phyloP scores from a whole-genome alignment of 2,888 invertebrate genomes.

The Protodeltote pygarga region DNA sequence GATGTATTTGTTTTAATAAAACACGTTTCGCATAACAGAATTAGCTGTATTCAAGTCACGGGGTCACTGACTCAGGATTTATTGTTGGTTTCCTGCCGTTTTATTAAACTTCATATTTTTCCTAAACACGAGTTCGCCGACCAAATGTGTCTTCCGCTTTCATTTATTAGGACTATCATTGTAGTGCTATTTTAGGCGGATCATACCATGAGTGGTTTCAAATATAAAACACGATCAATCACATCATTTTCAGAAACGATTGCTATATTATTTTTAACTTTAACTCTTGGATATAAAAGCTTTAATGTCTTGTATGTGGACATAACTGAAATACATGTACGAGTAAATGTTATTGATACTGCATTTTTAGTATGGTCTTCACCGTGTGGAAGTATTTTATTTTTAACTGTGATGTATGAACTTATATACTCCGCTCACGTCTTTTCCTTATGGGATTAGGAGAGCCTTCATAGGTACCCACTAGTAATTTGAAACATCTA shows the following conservation, averaged over 20 bases:
- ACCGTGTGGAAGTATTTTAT: constrained; percentile 26
- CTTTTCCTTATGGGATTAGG: constrained; percentile 24
- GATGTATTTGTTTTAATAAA: constrained; percentile 45
- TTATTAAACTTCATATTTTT: constrained; percentile 72
- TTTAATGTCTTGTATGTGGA: constrained; percentile 9
- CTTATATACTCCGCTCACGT: constrained; percentile 8
- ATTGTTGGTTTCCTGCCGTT: constrained; percentile 78
- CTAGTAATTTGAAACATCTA: constrained; percentile 15
- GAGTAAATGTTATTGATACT: constrained; percentile 23
- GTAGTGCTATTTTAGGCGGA: constrained; percentile 37
- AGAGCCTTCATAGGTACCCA: constrained; percentile 11
- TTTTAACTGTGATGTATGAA: constrained; percentile 29
- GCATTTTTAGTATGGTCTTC: constrained; percentile 21
- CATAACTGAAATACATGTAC: constrained; percentile 3
- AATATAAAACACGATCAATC: constrained; percentile 32
- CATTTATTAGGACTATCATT: constrained; percentile 42
- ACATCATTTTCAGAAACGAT: constrained; percentile 26
- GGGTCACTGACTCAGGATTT: constrained; percentile 79
- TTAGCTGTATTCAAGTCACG: constrained; percentile 74
- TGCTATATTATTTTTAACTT: background rate
- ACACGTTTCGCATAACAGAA: constrained; percentile 69
- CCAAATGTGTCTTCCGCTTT: constrained; percentile 61
- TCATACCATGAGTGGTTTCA: constrained; percentile 17
- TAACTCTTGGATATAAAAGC: constrained; percentile 4
- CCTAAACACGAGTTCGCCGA: constrained; percentile 56